Base-by-base conservation (phyloP, 2,113 vertebrate genomes). In the Chiloscyllium plagiosum region DNA sequence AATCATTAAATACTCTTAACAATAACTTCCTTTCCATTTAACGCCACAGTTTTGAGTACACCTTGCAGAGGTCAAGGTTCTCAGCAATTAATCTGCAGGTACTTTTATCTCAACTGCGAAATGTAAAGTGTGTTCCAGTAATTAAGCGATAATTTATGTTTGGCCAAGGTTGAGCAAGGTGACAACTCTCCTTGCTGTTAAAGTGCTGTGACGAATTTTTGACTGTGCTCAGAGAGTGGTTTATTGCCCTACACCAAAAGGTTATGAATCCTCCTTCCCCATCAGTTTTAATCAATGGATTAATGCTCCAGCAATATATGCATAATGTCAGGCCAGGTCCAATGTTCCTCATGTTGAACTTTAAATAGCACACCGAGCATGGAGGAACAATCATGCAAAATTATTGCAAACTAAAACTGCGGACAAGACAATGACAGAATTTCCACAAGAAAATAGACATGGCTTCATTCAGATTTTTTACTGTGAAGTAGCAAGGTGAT, bases 61-160 rank as follows among this genome's bases (percentile, higher is more conserved):
- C 33, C 19, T 37, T 42, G 65, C 26, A 8, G 90, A 94, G n/a
- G 56, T 94, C 22, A 37, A 90, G 33, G n/a, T 33, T 65, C 22
- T 17, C 15, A 94, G 90, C n/a, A 42, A 68, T 94, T 94, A 94
- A 69, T 69, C 86, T 94, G 90, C 61, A 37, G 33, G 68, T 68
- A 94, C 90, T 68, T 68, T 37, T 56, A 8, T 56, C 12, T 89
- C 24, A 33, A 94, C 8, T 68, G 90, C 68, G 65, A 24, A 94
- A 94, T 37, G 17, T 93, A 93, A 65, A 93, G 19, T 37, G 26
- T 13, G 37, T 37, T 65, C 65, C 17, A n/a, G n/a, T 94, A 94
- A 94, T 94, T n/a, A 68, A 94, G 90, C 33, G 65, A 20, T 68
- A 20, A 94, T 94, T 94, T 94, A 94, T 94, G 65, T 68, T 47